Evolutionary conservation across 2,888 invertebrate species (phyloP).

Genomic region (Hemistola chrysoprasaria): DNA sequence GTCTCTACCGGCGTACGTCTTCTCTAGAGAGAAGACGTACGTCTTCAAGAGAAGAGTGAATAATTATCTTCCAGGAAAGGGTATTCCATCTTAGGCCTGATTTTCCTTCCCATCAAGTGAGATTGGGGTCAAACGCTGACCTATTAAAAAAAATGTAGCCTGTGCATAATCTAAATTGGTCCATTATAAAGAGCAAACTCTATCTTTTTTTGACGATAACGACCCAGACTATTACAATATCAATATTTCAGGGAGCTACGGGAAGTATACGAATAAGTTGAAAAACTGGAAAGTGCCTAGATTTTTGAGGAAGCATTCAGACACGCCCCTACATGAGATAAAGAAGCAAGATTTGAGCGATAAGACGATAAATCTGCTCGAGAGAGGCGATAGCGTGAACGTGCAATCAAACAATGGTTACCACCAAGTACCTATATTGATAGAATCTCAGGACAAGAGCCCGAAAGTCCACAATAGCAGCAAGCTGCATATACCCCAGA

Average conservation of each 20-base stretch:
- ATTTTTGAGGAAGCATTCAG: constrained; percentile 84
- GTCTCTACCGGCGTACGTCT: too few relatives aligned
- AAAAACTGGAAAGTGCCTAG: constrained; percentile 87
- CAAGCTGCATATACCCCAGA: constrained; percentile 73
- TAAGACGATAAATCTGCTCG: constrained; percentile 60
- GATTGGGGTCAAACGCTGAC: too few relatives aligned
- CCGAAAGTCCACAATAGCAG: constrained; percentile 42
- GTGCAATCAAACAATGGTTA: constrained; percentile 75
- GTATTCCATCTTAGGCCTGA: too few relatives aligned
- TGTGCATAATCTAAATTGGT: too few relatives aligned
- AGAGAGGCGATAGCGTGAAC: constrained; percentile 52
- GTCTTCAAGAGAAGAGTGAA: too few relatives aligned
- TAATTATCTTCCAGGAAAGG: too few relatives aligned
- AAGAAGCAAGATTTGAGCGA: constrained; percentile 68
- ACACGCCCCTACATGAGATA: constrained; percentile 72
- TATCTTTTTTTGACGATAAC: too few relatives aligned
- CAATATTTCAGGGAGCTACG: constrained; percentile 78
- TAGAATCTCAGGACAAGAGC: constrained; percentile 76
- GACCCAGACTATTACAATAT: too few relatives aligned
- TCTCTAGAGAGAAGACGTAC: too few relatives aligned
- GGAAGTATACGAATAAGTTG: constrained; percentile 80
- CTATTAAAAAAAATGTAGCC: too few relatives aligned
- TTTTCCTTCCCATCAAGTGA: too few relatives aligned
- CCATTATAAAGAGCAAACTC: too few relatives aligned
- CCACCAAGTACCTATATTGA: constrained; percentile 85